Base-by-base conservation (phyloP, 2,888 invertebrate species). In the Drosophila cyrtoloma region DNA sequence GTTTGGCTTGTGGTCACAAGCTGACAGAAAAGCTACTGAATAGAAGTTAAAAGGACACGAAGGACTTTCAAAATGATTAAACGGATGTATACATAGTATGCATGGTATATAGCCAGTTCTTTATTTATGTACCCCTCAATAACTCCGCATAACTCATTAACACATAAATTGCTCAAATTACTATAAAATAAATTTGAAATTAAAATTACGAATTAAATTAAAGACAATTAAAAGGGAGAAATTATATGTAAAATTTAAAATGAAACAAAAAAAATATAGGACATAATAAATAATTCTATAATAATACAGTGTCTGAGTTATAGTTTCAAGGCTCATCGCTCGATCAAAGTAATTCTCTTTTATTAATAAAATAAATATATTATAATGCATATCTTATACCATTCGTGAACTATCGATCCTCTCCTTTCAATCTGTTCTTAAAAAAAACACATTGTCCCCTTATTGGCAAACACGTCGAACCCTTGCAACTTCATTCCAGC, bases 361-460 rank as follows among this genome's bases (percentile, higher is more conserved):
- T 14, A 22, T 22, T 47, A 47, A 26, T 26, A 4, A 7, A 14
- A 22, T 47, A 5, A 30, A 16, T 28, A 16, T 22, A 28, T 22
- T 28, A n/a, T 12, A 1, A n/a, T 26, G 16, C 19, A 33, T 3
- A 33, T 19, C 5, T 32, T 2, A 14, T 2, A 16, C 16, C 12
- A n/a, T 51, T 52, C 37, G 9, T 19, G 22, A 16, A 57, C 28
- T 26, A 51, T 57, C 5, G n/a, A 12, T 4, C 39, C 16, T 50
- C 39, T 19, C 5, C 14, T 22, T 35, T 28, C 35, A 42, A 26
- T 19, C 30, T 30, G 19, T 12, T 16, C 52, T 28, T 14, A 55
- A 42, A 55, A 42, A 32, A 55, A 56, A 51, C 67, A 57, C 73
- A 59, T 65, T 64, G 70, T 71, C 81, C 79, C 67, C 68, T 64